Conservation (phyloP, 2,113 vertebrate species). For the Dicaeum eximium region DNA sequence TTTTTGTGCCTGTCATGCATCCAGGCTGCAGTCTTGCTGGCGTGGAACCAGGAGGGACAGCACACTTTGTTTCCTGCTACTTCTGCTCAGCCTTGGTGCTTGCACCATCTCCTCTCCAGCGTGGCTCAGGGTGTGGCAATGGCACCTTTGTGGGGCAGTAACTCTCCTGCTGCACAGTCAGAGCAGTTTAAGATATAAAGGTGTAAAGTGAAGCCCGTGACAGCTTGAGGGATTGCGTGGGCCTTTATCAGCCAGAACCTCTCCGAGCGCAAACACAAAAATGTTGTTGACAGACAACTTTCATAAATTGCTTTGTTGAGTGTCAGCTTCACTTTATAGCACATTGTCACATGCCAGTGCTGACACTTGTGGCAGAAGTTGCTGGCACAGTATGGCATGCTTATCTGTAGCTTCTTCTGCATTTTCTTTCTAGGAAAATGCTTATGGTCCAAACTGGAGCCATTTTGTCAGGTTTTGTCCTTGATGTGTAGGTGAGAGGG, state of each 20-base stretch:
- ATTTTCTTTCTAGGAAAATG: background rate
- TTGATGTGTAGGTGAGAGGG: background rate
- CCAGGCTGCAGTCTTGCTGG: background rate
- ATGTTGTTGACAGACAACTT: slow-evolving; percentile 18
- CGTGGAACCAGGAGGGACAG: background rate
- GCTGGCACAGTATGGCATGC: background rate
- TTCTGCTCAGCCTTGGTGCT: background rate
- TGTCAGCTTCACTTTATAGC: background rate
- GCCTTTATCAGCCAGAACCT: background rate
- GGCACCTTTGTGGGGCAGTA: background rate
- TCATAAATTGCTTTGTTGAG: slow-evolving; percentile 28
- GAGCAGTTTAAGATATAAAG: background rate
- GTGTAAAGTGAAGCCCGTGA: background rate
- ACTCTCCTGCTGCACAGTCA: background rate
- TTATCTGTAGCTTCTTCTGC: background rate
- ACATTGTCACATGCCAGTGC: background rate
- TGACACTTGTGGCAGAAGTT: background rate
- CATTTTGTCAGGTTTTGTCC: background rate
- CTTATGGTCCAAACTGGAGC: background rate
- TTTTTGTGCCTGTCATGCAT: background rate
- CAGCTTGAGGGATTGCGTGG: background rate
- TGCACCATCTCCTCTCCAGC: background rate
- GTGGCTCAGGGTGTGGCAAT: background rate
- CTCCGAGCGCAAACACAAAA: background rate
- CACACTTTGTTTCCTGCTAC: background rate